Evolutionary conservation across 2,113 vertebrate species (phyloP).

Genomic region (Neodontobutis hainanensis): DNA sequence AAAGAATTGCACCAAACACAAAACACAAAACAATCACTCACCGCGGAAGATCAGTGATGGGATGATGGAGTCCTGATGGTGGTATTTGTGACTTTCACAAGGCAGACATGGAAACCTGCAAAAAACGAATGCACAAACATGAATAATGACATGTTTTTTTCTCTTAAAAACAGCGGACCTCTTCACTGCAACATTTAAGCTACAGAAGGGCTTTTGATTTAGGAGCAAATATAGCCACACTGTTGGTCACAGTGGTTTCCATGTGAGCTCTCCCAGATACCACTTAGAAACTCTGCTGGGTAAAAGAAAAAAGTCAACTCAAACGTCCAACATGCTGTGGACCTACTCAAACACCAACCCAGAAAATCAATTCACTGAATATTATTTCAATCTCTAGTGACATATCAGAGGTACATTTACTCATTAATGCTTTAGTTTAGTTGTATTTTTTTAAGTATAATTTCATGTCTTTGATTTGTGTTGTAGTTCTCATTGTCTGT

Average conservation of each 20-base stretch:
- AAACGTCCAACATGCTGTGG: not conserved
- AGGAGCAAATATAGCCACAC: conserved; percentile 55
- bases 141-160: conserved; percentile 23
- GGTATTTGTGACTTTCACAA: conserved; percentile 54
- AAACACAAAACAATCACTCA: conserved; percentile 40
- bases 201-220: conserved; percentile 62
- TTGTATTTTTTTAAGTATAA: too few relatives aligned
- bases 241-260: conserved; percentile 48
- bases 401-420: too few relatives aligned
- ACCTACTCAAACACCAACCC: not conserved
- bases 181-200: conserved; percentile 27
- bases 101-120: conserved; percentile 76
- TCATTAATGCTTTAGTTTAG: too few relatives aligned
- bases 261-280: conserved; percentile 30
- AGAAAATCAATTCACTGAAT: not conserved
- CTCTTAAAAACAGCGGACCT: conserved; percentile 22
- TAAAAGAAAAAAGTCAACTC: conserved; percentile 30
- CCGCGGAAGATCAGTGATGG: conserved; percentile 46
- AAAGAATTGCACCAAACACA: not conserved
- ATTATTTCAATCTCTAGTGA: not conserved
- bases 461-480: too few relatives aligned
- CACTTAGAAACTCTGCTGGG: conserved; percentile 39
- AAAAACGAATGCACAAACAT: conserved; percentile 34
- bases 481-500: too few relatives aligned
- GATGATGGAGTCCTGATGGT: conserved; percentile 50